phyloP scores from a whole-genome alignment of 2,113 vertebrate species.

The Pygoscelis antarcticus region DNA sequence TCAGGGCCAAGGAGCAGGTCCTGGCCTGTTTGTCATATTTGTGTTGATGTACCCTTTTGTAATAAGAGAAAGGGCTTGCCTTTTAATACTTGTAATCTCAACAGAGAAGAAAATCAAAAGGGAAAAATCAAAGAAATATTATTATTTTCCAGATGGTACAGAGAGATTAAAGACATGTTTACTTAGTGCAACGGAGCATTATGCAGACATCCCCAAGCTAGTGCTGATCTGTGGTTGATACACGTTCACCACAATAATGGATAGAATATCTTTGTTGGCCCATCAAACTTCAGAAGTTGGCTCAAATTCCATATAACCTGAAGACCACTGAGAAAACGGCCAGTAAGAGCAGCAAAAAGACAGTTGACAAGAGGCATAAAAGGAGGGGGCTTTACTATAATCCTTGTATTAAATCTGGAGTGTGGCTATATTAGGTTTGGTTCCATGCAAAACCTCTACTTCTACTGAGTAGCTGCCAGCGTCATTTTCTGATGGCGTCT shows the following conservation, averaged over 20 bases:
- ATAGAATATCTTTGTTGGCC: neutral
- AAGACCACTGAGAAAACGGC: neutral
- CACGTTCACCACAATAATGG: neutral
- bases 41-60: neutral
- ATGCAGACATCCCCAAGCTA: slow-evolving; percentile 1
- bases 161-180: slow-evolving; percentile 41
- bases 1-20: neutral
- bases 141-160: slow-evolving; percentile 43
- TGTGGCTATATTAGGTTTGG: neutral
- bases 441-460: neutral
- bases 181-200: neutral
- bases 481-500: neutral
- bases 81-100: slow-evolving; percentile 6
- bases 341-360: neutral
- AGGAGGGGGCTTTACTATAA: neutral
- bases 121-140: slow-evolving; percentile 13
- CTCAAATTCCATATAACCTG: neutral
- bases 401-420: neutral
- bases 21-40: neutral
- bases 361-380: neutral
- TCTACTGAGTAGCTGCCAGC: neutral
- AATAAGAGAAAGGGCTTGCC: neutral
- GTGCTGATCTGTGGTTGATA: neutral
- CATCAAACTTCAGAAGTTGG: neutral
- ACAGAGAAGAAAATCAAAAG: slow-evolving; percentile 5